Conservation (phyloP, 2,888 invertebrate genomes). For the Ametastegia equiseti region DNA sequence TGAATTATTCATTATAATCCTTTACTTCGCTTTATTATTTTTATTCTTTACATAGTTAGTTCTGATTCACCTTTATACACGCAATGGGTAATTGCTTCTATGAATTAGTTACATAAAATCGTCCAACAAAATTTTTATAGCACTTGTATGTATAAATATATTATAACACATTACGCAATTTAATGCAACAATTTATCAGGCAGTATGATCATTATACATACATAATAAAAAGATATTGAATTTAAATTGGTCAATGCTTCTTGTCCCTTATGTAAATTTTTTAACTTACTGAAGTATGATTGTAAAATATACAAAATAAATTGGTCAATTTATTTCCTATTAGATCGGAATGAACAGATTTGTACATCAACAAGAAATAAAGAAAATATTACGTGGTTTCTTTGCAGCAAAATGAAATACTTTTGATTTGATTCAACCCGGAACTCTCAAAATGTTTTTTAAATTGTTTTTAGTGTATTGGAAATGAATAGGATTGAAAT, state of each 20-base stretch:
- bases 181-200: neutral
- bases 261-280: neutral
- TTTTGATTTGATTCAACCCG: too few relatives aligned
- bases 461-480: too few relatives aligned
- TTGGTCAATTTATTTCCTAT: too few relatives aligned
- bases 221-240: slow-evolving; percentile 24
- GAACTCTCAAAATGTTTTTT: too few relatives aligned
- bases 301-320: neutral
- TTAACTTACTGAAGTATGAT: neutral
- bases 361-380: too few relatives aligned
- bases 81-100: neutral
- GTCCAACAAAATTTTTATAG: slow-evolving; percentile 33
- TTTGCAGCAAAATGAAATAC: too few relatives aligned
- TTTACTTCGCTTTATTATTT: neutral
- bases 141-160: neutral
- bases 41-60: neutral
- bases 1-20: neutral
- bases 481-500: neutral
- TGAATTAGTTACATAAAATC: slow-evolving; percentile 27
- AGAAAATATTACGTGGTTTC: too few relatives aligned
- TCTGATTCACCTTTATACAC: too few relatives aligned
- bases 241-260: neutral
- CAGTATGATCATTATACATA: neutral
- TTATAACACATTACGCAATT: neutral
- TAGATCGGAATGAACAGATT: too few relatives aligned